Base-by-base conservation (phyloP, 2,888 invertebrate genomes). In the Phortica magna region DNA sequence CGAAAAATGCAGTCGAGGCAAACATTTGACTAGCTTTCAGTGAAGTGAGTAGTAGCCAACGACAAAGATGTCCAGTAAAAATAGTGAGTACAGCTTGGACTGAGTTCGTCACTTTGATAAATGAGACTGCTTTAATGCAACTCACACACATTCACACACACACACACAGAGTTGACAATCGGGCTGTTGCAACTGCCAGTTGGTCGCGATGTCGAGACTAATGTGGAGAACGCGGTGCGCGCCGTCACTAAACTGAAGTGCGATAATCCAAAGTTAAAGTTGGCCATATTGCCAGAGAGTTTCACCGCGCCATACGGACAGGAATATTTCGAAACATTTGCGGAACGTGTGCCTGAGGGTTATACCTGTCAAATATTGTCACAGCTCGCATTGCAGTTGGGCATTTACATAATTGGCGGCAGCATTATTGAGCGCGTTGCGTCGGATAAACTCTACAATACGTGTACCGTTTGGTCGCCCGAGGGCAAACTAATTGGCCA, bases 301-400 rank as follows among this genome's bases (percentile, higher is more conserved):
- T 99, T 98, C 89, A 99, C 98, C 91, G 96, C 97, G 6, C 98
- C 98, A 0, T 99, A 98, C 92, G 98, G 98, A 77, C 95, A 95
- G 0, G 87, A 90, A 55, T 95, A 94, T 90, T 98, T 98, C 91
- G 92, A 94, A 0, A 94, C 96, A 85, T 97, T 97, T 91, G 96
- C 98, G 0, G 98, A 99, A 91, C 91, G 92, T n/a, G 94, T 99
- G 71, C 98, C 98, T 0, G 91, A 93, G n/a, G 97, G 98, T 0
- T 94, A 94, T 77, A 96, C 98, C 2, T 94, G 95, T 78, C 89
- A 92, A 41, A 94, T 95, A 19, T 92, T 98, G 67, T 95, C 96
- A 0, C 91, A 93, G 74, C 95, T 95, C 48, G 98, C 98, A 0
- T 95, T 94, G 82, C 94, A 95, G 80, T 94, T 96, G 79, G 93